Conservation (phyloP, 2,888 invertebrate genomes). For the Notodonta dromedarius region DNA sequence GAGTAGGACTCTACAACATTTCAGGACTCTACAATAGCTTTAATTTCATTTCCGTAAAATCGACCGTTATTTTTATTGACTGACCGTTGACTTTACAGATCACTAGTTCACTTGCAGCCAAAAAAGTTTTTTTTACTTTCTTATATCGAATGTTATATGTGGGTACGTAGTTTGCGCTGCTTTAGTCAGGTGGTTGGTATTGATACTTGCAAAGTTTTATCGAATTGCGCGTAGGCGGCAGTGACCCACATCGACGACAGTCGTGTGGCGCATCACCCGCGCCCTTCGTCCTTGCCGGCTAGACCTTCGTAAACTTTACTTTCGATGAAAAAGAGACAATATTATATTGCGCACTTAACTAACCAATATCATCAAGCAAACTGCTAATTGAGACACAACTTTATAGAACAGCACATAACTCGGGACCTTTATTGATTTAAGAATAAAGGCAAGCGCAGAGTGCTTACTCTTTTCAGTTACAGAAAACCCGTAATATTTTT, state of each 20-base stretch:
- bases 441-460: too few species aligned
- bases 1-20: not conserved
- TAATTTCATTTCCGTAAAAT: not conserved
- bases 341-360: constrained; percentile 10
- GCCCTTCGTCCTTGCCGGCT: constrained; percentile 60
- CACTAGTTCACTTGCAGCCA: constrained; percentile 2
- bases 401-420: too few species aligned
- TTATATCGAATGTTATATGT: constrained; percentile 9
- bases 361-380: not conserved
- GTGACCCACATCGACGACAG: constrained; percentile 76
- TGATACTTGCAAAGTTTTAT: constrained; percentile 74
- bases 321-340: constrained; percentile 29
- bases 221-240: constrained; percentile 79
- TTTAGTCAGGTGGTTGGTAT: constrained; percentile 41
- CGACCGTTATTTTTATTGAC: not conserved
- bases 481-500: too few species aligned
- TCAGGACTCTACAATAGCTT: not conserved
- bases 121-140: constrained; percentile 24
- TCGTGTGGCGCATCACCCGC: constrained; percentile 66
- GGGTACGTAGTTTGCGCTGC: constrained; percentile 26
- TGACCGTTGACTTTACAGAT: too few species aligned
- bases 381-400: not conserved
- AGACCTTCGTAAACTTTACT: constrained; percentile 52
- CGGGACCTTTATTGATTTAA: too few species aligned
- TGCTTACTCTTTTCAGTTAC: too few species aligned